phyloP scores from a whole-genome alignment of 2,113 vertebrate genomes.

The Gracilinanus agilis region DNA sequence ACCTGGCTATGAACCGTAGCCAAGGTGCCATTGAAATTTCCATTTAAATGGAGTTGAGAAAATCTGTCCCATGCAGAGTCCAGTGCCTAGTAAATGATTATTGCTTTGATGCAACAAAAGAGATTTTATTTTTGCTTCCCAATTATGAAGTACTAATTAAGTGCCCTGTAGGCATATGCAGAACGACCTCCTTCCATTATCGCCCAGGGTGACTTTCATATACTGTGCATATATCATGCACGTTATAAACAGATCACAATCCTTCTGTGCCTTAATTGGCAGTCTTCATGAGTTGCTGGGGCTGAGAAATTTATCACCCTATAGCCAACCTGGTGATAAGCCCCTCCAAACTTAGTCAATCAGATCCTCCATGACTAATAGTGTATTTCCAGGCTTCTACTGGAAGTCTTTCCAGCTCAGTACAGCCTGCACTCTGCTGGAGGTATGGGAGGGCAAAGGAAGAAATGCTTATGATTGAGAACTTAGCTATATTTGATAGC shows the following conservation, averaged over 20 bases:
- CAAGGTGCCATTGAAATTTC: neutral
- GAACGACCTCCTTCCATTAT: neutral
- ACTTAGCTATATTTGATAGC: neutral
- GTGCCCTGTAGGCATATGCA: slow-evolving; percentile 3
- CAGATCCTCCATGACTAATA: neutral
- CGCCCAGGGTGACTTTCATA: neutral
- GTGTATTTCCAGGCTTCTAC: neutral
- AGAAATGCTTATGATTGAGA: neutral
- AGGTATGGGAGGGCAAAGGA: neutral
- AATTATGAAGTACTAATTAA: slow-evolving; percentile 10
- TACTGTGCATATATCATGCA: neutral
- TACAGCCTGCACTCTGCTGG: neutral
- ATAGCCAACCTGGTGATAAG: neutral
- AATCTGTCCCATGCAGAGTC: neutral
- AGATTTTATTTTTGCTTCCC: slow-evolving; percentile 5
- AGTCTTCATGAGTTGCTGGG: neutral
- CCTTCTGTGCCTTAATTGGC: neutral
- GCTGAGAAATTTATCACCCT: neutral
- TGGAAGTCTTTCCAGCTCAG: neutral
- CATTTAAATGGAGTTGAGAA: slow-evolving; percentile 4
- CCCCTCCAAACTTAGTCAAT: neutral
- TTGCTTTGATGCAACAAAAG: slow-evolving; percentile 10
- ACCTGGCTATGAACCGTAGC: neutral
- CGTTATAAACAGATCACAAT: neutral
- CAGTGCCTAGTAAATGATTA: neutral